Base-by-base conservation (phyloP, 2,888 invertebrate species). In the Eueremaeus valkanovi region DNA sequence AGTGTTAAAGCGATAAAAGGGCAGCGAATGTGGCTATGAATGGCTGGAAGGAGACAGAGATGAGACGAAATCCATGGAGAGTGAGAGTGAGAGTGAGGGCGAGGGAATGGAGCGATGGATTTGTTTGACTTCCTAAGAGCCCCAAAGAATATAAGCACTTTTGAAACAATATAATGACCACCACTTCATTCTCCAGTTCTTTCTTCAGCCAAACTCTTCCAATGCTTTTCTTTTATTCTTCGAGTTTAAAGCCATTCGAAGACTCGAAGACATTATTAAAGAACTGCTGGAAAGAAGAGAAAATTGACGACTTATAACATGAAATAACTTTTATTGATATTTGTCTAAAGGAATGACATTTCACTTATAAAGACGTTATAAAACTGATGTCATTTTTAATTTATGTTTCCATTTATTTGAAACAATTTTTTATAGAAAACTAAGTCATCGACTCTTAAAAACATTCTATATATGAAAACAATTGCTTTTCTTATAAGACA, bases 201-300 rank as follows among this genome's bases (percentile, higher is more conserved):
- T 55, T 24, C 24, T 16, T 18, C 42, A 45, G 42, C 42, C 42
- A 45, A 45, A 45, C 42, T 45, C 42, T 45, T 45, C 13, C 11
- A 16, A 16, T 45, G 42, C 18, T 45, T 18, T 45, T 11, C 42
- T 3, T 11, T 40, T 40, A 18, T 8, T 45, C 42, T 45, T 45
- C 42, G 18, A 18, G 2, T 40, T 45, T 45, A 45, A 45, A 45
- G 42, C 42, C 42, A 45, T 55, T 55, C 9, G 5, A 55, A 55
- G 55, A 55, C 55, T n/a, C n/a, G n/a, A n/a, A n/a, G n/a, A n/a
- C n/a, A 55, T 55, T 55, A 55, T 55, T 55, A 55, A 55, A 55
- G 55, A 3, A 21, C 24, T 55, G 21, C n/a, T 51, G 6, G 42
- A 55, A 55, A 55, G 27, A 24, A 55, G 55, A 21, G 55, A 55